A percentile compares a stretch with the other conserved stretches of the same genome.
These are phyloP conservation scores for Mythimna pallens DNA, from an alignment of 2,888 invertebrate genomes.

Conservation along the genomic window DNA sequence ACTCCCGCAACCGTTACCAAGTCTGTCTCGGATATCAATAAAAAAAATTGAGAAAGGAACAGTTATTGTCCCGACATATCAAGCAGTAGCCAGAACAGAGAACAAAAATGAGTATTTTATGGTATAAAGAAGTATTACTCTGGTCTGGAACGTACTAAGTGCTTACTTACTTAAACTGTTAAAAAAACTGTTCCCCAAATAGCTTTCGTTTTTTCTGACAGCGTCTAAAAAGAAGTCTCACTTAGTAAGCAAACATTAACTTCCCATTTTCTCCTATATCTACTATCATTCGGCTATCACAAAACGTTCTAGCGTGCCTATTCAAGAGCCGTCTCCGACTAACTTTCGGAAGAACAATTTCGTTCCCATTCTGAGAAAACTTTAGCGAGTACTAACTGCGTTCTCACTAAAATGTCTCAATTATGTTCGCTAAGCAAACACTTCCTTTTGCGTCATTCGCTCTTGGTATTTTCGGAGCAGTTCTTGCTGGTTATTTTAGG, in stretches of 20 bases:
- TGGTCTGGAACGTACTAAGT: slow-evolving; percentile 15
- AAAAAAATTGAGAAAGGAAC: too few species aligned
- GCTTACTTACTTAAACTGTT: slow-evolving; percentile 7
- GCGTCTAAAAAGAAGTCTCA: slow-evolving; percentile 41
- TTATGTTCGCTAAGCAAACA: slow-evolving; percentile 75
- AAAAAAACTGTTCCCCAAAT: slow-evolving; percentile 29
- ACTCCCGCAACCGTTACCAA: too few species aligned
- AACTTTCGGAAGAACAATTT: slow-evolving; percentile 69
- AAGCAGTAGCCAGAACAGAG: too few species aligned
- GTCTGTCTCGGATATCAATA: too few species aligned
- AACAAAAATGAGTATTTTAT: too few species aligned
- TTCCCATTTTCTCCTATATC: slow-evolving; percentile 38
- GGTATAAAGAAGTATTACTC: too few species aligned
- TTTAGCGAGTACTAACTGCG: slow-evolving; percentile 68
- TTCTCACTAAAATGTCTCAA: slow-evolving; percentile 74
- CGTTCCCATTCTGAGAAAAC: slow-evolving; percentile 70
- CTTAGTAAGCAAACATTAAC: slow-evolving; percentile 50
- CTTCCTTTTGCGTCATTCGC: slow-evolving; percentile 68
- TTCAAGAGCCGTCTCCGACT: slow-evolving; percentile 42
- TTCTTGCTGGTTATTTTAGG: slow-evolving; percentile 36
- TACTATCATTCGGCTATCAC: slow-evolving; percentile 48
- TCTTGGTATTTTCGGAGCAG: slow-evolving; percentile 53
- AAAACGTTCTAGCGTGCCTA: slow-evolving; percentile 48
- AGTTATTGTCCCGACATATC: too few species aligned
- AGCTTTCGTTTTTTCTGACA: slow-evolving; percentile 46